Conservation (phyloP, 1,140 invertebrate species). For the Drosophila lini region DNA sequence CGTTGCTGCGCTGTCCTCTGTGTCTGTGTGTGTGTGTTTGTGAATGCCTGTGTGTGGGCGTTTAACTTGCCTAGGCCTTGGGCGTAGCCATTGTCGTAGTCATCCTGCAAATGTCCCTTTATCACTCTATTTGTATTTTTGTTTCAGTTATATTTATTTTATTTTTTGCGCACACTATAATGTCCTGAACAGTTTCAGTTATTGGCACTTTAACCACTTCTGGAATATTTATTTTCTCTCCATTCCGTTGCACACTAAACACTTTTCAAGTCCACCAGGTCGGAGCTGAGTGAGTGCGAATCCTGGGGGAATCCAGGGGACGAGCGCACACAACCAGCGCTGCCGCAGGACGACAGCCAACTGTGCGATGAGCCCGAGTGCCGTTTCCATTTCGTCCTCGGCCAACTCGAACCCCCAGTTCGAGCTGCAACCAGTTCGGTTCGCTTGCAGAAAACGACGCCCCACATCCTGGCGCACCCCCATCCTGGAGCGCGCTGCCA, state of each 20-base stretch:
- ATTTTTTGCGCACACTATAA: conserved; percentile 24
- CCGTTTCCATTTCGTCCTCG: conserved; percentile 27
- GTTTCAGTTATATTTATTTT: neutral
- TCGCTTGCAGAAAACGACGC: conserved; percentile 21
- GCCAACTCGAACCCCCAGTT: conserved; percentile 29
- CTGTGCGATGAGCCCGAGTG: conserved; percentile 60
- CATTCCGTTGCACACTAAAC: conserved; percentile 33
- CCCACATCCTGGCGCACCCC: conserved; percentile 13
- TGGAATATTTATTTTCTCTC: conserved; percentile 11
- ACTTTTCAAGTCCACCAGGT: conserved; percentile 41
- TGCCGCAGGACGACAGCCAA: conserved; percentile 79
- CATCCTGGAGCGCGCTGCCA: neutral
- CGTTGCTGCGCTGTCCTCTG: conserved; percentile 11
- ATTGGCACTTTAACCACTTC: conserved; percentile 43
- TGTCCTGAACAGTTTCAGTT: conserved; percentile 39
- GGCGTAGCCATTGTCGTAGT: conserved; percentile 64
- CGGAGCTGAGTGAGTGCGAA: conserved; percentile 29
- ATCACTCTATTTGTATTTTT: conserved; percentile 9
- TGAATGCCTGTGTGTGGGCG: conserved; percentile 35
- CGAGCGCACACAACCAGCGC: conserved; percentile 77
- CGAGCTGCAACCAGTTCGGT: conserved; percentile 58
- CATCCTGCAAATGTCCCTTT: conserved; percentile 42
- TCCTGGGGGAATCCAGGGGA: conserved; percentile 35
- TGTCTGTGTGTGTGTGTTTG: conserved; percentile 15
- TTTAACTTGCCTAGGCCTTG: conserved; percentile 56